Evolutionary conservation across 2,888 invertebrate genomes (phyloP).

Genomic region (Brassicogethes aeneus): DNA sequence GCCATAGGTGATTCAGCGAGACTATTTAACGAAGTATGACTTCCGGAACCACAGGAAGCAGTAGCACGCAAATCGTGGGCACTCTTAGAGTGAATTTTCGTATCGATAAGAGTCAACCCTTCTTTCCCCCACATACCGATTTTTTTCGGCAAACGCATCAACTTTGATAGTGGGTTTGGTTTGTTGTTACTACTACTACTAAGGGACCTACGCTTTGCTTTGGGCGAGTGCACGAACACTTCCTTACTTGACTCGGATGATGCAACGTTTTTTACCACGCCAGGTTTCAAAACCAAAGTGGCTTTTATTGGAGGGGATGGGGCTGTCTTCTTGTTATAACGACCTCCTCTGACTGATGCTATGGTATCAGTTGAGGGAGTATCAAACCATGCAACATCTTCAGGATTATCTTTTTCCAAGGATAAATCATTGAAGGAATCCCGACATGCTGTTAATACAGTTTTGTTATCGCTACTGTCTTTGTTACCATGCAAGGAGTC

Average conservation of each 20-base stretch:
- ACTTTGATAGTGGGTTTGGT: constrained; percentile 17
- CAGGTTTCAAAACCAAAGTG: constrained; percentile 44
- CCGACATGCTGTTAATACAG: constrained; percentile 27
- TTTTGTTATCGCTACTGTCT: constrained; percentile 10
- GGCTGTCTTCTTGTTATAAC: constrained; percentile 46
- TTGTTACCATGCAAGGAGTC: constrained; percentile 27
- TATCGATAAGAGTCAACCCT: constrained; percentile 27
- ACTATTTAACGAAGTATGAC: constrained; percentile 22
- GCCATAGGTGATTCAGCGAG: constrained; percentile 24
- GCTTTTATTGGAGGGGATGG: constrained; percentile 45
- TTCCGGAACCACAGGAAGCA: constrained; percentile 11
- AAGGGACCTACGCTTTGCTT: constrained; percentile 24
- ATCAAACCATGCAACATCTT: too few relatives aligned
- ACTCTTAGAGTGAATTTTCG: constrained; percentile 30
- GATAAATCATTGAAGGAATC: constrained; percentile 8
- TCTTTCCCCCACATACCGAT: constrained; percentile 48
- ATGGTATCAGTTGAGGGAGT: background rate
- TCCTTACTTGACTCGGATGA: constrained; percentile 24
- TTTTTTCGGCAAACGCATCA: constrained; percentile 49
- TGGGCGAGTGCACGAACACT: constrained; percentile 32
- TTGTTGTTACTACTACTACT: constrained; percentile 5
- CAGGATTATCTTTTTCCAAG: constrained; percentile 6
- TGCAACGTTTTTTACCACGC: constrained; percentile 31
- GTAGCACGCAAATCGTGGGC: constrained; percentile 22
- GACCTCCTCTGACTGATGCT: constrained; percentile 36